phyloP scores from a whole-genome alignment of 2,113 vertebrate genomes.

The Hydrochoerus hydrochaeris region DNA sequence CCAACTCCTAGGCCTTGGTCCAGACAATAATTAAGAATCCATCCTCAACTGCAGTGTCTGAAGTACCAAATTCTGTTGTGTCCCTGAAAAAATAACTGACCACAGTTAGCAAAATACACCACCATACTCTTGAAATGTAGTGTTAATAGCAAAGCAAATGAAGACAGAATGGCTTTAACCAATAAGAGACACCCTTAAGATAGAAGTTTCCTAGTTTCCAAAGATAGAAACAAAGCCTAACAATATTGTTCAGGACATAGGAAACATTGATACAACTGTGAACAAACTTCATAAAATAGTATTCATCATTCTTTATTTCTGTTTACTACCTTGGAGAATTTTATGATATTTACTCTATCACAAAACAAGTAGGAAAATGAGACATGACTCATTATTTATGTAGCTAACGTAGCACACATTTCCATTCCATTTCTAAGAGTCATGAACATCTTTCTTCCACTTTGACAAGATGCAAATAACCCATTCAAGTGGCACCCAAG shows the following conservation, averaged over 20 bases:
- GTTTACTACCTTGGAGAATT: constrained; percentile 37
- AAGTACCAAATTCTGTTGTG: background rate
- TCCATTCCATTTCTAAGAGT: background rate
- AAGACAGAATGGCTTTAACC: background rate
- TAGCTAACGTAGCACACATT: background rate
- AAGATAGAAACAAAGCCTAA: background rate
- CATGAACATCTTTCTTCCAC: background rate
- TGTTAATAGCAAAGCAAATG: background rate
- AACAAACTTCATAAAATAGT: background rate
- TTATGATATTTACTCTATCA: background rate
- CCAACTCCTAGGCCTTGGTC: background rate
- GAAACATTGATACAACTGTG: background rate
- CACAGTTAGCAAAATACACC: background rate
- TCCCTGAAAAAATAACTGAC: background rate
- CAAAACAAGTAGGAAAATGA: constrained; percentile 39
- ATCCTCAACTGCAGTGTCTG: background rate
- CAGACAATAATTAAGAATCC: background rate
- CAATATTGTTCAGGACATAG: background rate
- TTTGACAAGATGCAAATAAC: background rate
- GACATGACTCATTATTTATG: background rate
- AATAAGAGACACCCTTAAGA: background rate
- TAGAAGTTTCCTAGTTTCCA: background rate
- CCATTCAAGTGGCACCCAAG: fast-evolving
- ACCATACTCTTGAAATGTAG: background rate
- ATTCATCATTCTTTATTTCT: constrained; percentile 19